Percentiles rank a stretch among this genome's conserved stretches.
These are phyloP conservation scores for Coccyzus lansbergi DNA, from an alignment of 2,797 vertebrate species.

Conservation along the genomic window DNA sequence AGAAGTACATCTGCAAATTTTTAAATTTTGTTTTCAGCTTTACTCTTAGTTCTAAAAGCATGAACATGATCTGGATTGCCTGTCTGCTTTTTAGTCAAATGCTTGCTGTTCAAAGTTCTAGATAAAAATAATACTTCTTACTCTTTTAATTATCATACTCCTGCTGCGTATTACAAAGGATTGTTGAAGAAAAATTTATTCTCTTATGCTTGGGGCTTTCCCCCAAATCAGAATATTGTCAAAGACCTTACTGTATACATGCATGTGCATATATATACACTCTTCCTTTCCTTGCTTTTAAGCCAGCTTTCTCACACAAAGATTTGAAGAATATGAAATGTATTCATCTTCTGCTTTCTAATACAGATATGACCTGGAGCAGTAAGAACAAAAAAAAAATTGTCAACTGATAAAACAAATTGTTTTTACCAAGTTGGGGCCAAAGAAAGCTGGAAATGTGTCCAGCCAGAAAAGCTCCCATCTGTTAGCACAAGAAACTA, in stretches of 20 bases:
- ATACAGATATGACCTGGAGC: background rate
- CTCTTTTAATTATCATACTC: background rate
- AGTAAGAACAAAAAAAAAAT: background rate
- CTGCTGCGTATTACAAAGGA: background rate
- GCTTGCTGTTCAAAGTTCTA: background rate
- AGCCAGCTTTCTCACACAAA: background rate
- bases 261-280: fast-evolving
- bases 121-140: background rate
- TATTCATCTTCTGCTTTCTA: background rate
- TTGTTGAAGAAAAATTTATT: background rate
- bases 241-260: background rate
- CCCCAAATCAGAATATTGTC: background rate
- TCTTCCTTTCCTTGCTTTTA: background rate
- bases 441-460: background rate
- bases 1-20: background rate
- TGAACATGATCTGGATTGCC: background rate
- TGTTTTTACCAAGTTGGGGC: background rate
- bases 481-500: background rate
- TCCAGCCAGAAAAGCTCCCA: background rate
- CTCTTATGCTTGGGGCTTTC: background rate
- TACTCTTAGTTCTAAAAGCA: background rate
- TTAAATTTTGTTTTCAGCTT: background rate
- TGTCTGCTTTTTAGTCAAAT: background rate
- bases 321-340: background rate
- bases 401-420: background rate